Base-by-base conservation (phyloP, 1,140 invertebrate species). In the Zaprionus nigranus region DNA sequence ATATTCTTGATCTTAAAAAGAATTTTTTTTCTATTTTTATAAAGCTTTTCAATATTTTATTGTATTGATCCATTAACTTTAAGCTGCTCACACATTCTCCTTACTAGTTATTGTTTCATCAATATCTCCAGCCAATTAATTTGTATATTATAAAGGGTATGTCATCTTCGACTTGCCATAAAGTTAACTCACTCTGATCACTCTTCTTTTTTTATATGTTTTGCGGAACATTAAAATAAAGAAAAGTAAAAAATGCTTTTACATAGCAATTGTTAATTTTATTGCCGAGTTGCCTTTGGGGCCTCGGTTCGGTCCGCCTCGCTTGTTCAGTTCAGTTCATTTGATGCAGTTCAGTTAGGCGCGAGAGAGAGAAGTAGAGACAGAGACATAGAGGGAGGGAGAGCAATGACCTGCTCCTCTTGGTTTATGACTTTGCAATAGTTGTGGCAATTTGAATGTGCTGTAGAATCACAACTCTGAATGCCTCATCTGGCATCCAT, bases 231-330 rank as follows among this genome's bases (percentile, higher is more conserved):
- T 86, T 79, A 77, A 87, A 70, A 82, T 76, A 36, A 71, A 62
- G 12, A 28, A 46, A 22, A 61, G 24, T 40, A 70, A 54, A 71
- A 36, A 70, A 68, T 67, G 51, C 64, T 71, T 67, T 75, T 46
- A 62, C 65, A 62, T 68, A 30, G 75, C 70, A 86, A 88, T 83
- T 67, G 84, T 80, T 81, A 68, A 71, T 69, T 88, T 86, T 78
- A 83, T 82, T 86, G 64, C 17, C 59, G 59, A 12, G 46, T 53
- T 20, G 28, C 40, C 34, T 15, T n/a, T n/a, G n/a, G n/a, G n/a
- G n/a, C n/a, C n/a, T n/a, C n/a, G n/a, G n/a, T n/a, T 36, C 53
- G 56, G 20, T 15, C 36, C 1, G 30, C 26, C 43, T 36, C 22
- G 34, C 51, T 65, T 38, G 40, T 64, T 66, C 40, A 54, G 43